Percentiles rank a stretch among this genome's conserved stretches.
Evolutionary conservation across 2,113 vertebrate genomes (phyloP).

Genomic region (Athene noctua): DNA sequence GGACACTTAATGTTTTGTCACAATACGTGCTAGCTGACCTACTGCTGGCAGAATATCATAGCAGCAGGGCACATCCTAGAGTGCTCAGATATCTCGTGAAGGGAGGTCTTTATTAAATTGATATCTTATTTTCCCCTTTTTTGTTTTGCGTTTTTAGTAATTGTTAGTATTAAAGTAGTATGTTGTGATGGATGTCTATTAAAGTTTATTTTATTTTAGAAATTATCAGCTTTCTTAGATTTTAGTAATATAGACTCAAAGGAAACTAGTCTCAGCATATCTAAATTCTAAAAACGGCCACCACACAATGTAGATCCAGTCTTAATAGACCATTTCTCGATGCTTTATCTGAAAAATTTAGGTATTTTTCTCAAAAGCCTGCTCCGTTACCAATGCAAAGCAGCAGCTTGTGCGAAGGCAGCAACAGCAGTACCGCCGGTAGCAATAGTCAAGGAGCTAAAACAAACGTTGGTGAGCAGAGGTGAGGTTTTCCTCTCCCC

Average conservation of each 20-base stretch:
- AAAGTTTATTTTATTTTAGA: background rate
- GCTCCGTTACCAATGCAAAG: background rate
- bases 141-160: background rate
- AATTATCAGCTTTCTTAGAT: background rate
- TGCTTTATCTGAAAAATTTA: background rate
- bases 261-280: background rate
- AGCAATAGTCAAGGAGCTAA: background rate
- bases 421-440: fast-evolving
- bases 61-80: background rate
- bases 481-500: background rate
- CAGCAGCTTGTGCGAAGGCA: background rate
- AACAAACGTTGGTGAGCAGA: background rate
- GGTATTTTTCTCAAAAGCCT: background rate
- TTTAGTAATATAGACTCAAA: background rate
- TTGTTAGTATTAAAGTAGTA: background rate
- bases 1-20: background rate
- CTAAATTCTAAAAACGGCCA: background rate
- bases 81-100: background rate
- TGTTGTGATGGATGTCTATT: background rate
- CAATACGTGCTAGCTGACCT: background rate
- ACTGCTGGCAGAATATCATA: background rate
- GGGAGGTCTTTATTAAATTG: background rate
- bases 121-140: background rate
- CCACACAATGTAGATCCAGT: background rate
- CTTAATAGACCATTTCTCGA: fast-evolving